Conservation (phyloP, 2,113 vertebrate genomes). For the Ophiodon elongatus region DNA sequence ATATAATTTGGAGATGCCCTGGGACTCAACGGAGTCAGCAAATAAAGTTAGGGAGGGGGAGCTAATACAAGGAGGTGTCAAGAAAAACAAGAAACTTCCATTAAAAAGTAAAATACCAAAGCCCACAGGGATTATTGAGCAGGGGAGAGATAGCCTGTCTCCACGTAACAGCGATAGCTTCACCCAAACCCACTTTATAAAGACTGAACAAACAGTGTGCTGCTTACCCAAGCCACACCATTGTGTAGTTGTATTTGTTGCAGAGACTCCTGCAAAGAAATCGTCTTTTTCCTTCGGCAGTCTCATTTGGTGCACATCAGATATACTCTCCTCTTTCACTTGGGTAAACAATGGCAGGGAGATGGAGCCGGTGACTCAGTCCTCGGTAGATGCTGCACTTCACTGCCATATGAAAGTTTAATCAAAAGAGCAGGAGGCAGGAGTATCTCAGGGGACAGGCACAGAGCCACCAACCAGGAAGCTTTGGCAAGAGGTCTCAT, state of each 20-base stretch:
- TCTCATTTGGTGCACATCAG: conserved; percentile 78
- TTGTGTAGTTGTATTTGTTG: conserved; percentile 64
- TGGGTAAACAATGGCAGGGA: conserved; percentile 74
- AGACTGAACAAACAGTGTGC: conserved; percentile 67
- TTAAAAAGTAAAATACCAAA: conserved; percentile 59
- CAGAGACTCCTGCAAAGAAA: conserved; percentile 65
- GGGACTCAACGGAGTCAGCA: conserved; percentile 3
- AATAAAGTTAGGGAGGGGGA: neutral
- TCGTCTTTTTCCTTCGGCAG: conserved; percentile 58
- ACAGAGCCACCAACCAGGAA: conserved; percentile 68
- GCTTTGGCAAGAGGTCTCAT: conserved; percentile 74
- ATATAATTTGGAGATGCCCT: conserved; percentile 24
- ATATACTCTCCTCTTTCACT: conserved; percentile 77
- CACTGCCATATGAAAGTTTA: conserved; percentile 79
- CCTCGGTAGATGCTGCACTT: conserved; percentile 64
- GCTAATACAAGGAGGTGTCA: conserved; percentile 18
- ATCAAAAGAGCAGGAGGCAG: conserved; percentile 80
- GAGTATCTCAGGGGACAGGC: conserved; percentile 68
- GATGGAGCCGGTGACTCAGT: conserved; percentile 70
- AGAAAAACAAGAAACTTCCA: conserved; percentile 40
- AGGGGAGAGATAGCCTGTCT: conserved; percentile 56
- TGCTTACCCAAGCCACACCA: conserved; percentile 65
- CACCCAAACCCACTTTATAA: conserved; percentile 64
- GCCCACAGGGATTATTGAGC: conserved; percentile 37
- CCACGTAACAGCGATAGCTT: conserved; percentile 55